Conservation (phyloP, 2,797 vertebrate genomes). For the Pseudomugil tenellus region DNA sequence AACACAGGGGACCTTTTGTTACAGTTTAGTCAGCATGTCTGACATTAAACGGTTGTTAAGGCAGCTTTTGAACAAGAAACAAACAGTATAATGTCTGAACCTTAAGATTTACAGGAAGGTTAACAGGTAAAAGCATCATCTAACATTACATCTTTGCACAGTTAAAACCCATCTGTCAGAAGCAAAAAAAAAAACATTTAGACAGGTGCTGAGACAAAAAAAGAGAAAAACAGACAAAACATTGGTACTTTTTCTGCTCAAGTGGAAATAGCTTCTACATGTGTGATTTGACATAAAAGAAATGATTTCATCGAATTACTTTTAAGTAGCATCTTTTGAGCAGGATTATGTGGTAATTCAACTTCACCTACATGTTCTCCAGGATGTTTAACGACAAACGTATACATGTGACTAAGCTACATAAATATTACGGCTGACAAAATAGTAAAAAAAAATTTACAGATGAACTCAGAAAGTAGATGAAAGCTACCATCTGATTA, state of each 20-base stretch:
- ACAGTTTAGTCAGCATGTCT: slow-evolving; percentile 31
- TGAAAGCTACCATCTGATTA: slow-evolving; percentile 24
- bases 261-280: neutral
- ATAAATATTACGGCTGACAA: neutral
- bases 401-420: neutral
- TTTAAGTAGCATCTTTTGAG: neutral
- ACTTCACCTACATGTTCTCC: neutral
- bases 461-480: slow-evolving; percentile 2
- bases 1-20: slow-evolving; percentile 2
- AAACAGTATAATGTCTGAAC: slow-evolving; percentile 53
- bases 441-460: slow-evolving; percentile 13
- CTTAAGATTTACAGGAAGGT: slow-evolving; percentile 39
- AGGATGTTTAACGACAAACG: slow-evolving; percentile 1
- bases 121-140: slow-evolving; percentile 11
- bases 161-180: slow-evolving; percentile 7
- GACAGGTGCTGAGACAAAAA: slow-evolving; percentile 3
- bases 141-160: slow-evolving; percentile 1
- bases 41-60: slow-evolving; percentile 46
- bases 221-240: neutral
- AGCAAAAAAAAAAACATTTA: neutral
- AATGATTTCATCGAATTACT: neutral
- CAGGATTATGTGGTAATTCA: neutral
- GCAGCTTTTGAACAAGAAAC: slow-evolving; percentile 16
- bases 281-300: neutral
- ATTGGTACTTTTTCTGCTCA: neutral